phyloP scores from a whole-genome alignment of 1,140 invertebrate genomes.

The Diorhabda elongata region DNA sequence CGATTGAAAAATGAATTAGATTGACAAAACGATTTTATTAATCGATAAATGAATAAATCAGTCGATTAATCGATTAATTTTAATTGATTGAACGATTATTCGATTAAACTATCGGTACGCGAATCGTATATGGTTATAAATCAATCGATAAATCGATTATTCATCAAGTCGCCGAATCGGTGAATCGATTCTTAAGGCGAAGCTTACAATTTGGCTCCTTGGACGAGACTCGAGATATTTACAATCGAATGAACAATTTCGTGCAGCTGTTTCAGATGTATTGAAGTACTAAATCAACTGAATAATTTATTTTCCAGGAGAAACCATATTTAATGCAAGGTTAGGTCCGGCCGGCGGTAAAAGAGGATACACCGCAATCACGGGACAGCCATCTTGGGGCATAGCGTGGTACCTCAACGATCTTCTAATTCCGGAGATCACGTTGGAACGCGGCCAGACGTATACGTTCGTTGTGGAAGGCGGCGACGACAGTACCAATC shows the following conservation, averaged over 20 bases:
- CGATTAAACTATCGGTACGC: no score
- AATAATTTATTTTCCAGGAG: slow-evolving; percentile 34
- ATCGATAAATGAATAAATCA: no score
- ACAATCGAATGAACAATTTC: neutral
- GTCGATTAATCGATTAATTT: no score
- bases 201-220: no score
- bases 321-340: slow-evolving; percentile 63
- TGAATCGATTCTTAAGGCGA: no score
- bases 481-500: slow-evolving; percentile 64
- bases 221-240: no score
- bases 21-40: no score
- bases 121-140: no score
- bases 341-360: slow-evolving; percentile 82
- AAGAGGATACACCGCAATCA: slow-evolving; percentile 75
- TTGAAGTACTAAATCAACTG: slow-evolving; percentile 10
- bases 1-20: no score
- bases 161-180: no score
- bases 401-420: slow-evolving; percentile 95
- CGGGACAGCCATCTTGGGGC: slow-evolving; percentile 77
- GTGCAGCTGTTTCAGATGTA: neutral
- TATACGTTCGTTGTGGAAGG: slow-evolving; percentile 86
- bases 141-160: no score
- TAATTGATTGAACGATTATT: no score
- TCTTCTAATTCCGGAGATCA: slow-evolving; percentile 82
- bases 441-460: slow-evolving; percentile 80